Evolutionary conservation across 2,888 invertebrate species (phyloP).

Genomic region (Morinoia aosen): DNA sequence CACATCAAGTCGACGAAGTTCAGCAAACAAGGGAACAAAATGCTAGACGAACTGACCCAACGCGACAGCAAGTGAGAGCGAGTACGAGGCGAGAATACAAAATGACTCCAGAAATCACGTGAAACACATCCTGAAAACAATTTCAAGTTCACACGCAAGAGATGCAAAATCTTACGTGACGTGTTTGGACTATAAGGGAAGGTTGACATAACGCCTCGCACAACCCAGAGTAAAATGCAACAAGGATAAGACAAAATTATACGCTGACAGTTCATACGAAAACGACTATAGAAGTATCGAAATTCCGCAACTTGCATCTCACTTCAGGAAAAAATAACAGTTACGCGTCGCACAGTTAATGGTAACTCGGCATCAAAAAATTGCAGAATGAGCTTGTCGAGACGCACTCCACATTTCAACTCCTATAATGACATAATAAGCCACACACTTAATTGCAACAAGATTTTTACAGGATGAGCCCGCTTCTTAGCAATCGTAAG

Average conservation of each 20-base stretch:
- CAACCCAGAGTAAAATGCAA: neutral
- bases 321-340: neutral
- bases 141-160: neutral
- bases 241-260: neutral
- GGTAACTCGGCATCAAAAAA: neutral
- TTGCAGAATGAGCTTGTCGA: neutral
- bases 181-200: neutral
- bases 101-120: neutral
- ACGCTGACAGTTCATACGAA: neutral
- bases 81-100: neutral
- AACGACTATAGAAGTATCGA: neutral
- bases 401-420: neutral
- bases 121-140: neutral
- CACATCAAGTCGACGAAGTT: neutral
- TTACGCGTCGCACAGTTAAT: neutral
- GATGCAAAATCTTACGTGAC: too few relatives aligned
- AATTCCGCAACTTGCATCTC: neutral
- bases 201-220: neutral
- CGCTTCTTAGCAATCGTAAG: neutral
- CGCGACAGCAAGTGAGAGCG: neutral
- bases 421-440: neutral
- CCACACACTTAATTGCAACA: neutral
- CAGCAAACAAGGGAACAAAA: neutral
- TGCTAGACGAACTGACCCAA: neutral
- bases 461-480: neutral